A percentile compares a stretch with the other conserved stretches of the same genome.
Conservation (phyloP, 2,113 vertebrate species). For the Saccopteryx bilineata region DNA sequence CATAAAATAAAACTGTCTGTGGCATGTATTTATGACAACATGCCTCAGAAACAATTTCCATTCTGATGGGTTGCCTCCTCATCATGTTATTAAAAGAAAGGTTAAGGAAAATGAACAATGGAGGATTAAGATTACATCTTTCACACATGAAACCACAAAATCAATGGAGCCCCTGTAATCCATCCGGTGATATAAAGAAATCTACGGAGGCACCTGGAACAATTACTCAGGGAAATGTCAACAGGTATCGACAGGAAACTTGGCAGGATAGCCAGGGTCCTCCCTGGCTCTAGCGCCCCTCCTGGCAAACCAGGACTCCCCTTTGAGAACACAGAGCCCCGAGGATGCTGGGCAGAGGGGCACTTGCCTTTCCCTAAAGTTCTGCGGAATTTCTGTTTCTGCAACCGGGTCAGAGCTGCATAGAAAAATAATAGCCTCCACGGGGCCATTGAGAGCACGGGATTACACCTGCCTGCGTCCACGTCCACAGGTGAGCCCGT, state of each 20-base stretch:
- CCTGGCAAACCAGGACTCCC: background rate
- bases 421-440: background rate
- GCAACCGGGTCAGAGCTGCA: slow-evolving; percentile 59
- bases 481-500: background rate
- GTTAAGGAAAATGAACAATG: slow-evolving; percentile 82
- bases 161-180: slow-evolving; percentile 76
- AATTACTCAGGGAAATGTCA: slow-evolving; percentile 80
- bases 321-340: background rate
- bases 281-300: background rate
- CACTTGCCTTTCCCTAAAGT: background rate
- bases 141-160: slow-evolving; percentile 84
- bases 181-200: slow-evolving; percentile 69
- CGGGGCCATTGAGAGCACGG: background rate
- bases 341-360: background rate
- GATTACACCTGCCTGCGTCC: slow-evolving; percentile 48
- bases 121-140: slow-evolving; percentile 83
- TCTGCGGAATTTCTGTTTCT: slow-evolving; percentile 29
- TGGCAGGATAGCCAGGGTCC: background rate
- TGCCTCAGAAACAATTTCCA: slow-evolving; percentile 73
- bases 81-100: slow-evolving; percentile 83
- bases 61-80: slow-evolving; percentile 71
- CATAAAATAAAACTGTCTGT: slow-evolving; percentile 62
- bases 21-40: slow-evolving; percentile 74
- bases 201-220: slow-evolving; percentile 48
- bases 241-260: slow-evolving; percentile 76